phyloP scores from a whole-genome alignment of 2,888 invertebrate species.

The Volucella inflata region DNA sequence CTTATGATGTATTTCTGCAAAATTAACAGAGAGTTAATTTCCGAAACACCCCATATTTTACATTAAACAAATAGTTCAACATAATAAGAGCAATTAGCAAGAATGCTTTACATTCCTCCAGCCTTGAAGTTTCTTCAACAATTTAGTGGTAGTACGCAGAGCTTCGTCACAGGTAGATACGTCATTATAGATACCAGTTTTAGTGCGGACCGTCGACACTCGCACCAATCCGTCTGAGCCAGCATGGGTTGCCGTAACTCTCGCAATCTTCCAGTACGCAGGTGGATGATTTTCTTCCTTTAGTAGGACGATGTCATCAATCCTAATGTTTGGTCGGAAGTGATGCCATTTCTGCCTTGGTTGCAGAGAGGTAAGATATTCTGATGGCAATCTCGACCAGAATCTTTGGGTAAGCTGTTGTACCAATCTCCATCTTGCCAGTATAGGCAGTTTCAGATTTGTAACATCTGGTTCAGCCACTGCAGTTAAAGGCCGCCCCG shows the following conservation, averaged over 20 bases:
- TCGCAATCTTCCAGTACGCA: conserved; percentile 4
- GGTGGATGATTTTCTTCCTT: conserved; percentile 21
- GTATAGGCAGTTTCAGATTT: conserved; percentile 19
- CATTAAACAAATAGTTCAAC: too few relatives aligned
- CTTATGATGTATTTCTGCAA: too few relatives aligned
- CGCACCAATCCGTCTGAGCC: not conserved
- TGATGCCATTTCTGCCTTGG: conserved; percentile 15
- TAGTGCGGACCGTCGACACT: not conserved
- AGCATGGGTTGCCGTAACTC: conserved; percentile 7
- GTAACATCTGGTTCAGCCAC: conserved; percentile 28
- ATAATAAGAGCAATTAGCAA: too few relatives aligned
- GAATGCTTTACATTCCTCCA: conserved; percentile 1
- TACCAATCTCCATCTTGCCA: conserved; percentile 42
- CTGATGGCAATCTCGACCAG: conserved; percentile 35
- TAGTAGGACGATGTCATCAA: conserved; percentile 18
- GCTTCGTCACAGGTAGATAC: conserved; percentile 24
- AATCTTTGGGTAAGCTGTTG: conserved; percentile 37
- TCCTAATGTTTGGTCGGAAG: not conserved
- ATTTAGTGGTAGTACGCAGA: conserved; percentile 13
- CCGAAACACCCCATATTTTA: too few relatives aligned
- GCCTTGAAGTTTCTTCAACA: conserved; percentile 7
- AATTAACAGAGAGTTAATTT: too few relatives aligned
- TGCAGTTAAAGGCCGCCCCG: conserved; percentile 5
- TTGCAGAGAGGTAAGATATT: conserved; percentile 22
- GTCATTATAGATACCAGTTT: not conserved